phyloP scores from a whole-genome alignment of 2,888 invertebrate species.

The Abrostola tripartita region DNA sequence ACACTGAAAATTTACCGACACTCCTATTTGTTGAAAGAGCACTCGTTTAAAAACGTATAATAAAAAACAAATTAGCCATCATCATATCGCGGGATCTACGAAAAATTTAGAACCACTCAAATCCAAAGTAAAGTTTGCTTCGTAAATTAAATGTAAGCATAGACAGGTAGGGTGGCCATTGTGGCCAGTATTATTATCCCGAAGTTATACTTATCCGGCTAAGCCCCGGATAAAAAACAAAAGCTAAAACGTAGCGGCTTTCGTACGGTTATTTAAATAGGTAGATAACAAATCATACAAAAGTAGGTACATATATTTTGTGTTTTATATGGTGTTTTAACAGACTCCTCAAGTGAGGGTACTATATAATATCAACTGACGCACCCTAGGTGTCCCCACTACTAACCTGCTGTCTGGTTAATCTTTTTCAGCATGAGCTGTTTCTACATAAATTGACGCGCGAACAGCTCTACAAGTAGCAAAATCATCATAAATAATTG shows the following conservation, averaged over 20 bases:
- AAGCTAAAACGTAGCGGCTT: neutral
- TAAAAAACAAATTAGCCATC: slow-evolving; percentile 57
- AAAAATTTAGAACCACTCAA: slow-evolving; percentile 51
- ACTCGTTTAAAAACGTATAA: slow-evolving; percentile 41
- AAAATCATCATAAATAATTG: no score
- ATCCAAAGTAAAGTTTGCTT: slow-evolving; percentile 64
- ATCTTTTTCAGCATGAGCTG: no score
- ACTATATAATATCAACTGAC: no score
- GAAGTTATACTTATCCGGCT: neutral
- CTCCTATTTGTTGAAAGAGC: slow-evolving; percentile 47
- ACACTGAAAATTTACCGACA: slow-evolving; percentile 46
- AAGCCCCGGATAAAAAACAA: no score
- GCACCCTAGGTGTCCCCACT: neutral
- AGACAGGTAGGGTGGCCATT: slow-evolving; percentile 52
- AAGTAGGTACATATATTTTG: slow-evolving; percentile 17
- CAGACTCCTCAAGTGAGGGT: neutral
- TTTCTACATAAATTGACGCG: no score
- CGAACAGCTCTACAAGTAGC: no score
- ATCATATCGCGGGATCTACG: slow-evolving; percentile 52
- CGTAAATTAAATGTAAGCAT: slow-evolving; percentile 81
- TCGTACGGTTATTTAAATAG: slow-evolving; percentile 25
- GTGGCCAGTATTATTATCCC: neutral
- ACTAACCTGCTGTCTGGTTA: neutral
- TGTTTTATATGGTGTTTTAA: neutral
- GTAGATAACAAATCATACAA: neutral